These are phyloP conservation scores for Tenebrosternarchus preto DNA, from an alignment of 2,113 vertebrate species.

Conservation along the genomic window DNA sequence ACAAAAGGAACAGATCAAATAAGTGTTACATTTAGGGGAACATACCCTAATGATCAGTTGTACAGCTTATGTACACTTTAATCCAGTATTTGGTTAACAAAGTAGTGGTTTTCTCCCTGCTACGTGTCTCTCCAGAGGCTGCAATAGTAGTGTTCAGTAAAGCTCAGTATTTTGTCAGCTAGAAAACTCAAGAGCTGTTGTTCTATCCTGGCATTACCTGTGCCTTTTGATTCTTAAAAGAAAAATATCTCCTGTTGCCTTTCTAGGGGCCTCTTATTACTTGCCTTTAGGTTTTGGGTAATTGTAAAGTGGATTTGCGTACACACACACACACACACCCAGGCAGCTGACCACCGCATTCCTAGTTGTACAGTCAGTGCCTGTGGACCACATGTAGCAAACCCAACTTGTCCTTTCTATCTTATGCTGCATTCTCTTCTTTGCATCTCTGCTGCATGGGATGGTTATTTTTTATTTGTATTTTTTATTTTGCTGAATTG, in stretches of 20 bases:
- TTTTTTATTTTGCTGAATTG: slow-evolving; percentile 16
- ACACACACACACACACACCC: slow-evolving; percentile 1
- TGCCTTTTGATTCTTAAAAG: slow-evolving; percentile 67
- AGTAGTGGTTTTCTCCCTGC: too few species aligned
- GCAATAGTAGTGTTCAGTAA: slow-evolving; percentile 33
- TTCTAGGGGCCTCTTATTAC: slow-evolving; percentile 47
- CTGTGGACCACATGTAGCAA: slow-evolving; percentile 53
- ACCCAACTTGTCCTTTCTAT: slow-evolving; percentile 27
- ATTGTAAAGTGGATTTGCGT: slow-evolving; percentile 27
- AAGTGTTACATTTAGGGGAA: neutral
- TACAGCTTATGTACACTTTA: too few species aligned
- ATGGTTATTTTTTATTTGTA: neutral
- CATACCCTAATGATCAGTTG: neutral
- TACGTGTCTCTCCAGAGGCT: neutral
- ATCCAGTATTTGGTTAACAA: too few species aligned
- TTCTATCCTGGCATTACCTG: slow-evolving; percentile 60
- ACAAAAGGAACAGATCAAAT: neutral
- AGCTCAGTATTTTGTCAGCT: neutral
- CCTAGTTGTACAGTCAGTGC: slow-evolving; percentile 47
- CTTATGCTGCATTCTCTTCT: slow-evolving; percentile 21
- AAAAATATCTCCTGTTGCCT: slow-evolving; percentile 38
- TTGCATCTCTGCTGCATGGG: neutral
- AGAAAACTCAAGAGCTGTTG: slow-evolving; percentile 21
- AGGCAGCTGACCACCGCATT: slow-evolving; percentile 59
- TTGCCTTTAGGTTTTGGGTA: slow-evolving; percentile 53